Evolutionary conservation across 2,888 invertebrate genomes (phyloP).

Genomic region (Timandra comae): DNA sequence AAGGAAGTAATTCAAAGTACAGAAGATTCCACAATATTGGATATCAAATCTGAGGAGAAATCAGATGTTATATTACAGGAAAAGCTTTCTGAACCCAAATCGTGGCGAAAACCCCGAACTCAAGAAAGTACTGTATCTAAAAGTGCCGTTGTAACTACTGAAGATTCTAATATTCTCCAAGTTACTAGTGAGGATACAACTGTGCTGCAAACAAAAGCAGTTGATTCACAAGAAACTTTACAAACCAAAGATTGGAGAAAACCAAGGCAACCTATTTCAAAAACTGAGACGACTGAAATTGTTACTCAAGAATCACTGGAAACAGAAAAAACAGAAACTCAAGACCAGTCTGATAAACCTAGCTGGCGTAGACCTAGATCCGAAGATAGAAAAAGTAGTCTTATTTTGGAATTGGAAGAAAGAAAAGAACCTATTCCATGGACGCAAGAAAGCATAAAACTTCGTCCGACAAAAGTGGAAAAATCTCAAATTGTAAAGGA

Average conservation of each 20-base stretch:
- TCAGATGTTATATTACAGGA: constrained; percentile 17
- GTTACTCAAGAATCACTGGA: constrained; percentile 13
- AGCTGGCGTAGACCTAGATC: constrained; percentile 22
- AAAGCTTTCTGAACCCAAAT: constrained; percentile 24
- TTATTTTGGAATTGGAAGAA: constrained; percentile 29
- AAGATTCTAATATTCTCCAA: constrained; percentile 18
- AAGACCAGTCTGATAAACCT: constrained; percentile 5
- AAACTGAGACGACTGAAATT: constrained; percentile 11
- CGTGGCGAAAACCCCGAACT: constrained; percentile 48
- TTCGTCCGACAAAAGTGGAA: constrained; percentile 78
- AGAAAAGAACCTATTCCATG: constrained; percentile 59
- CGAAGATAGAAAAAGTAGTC: constrained; percentile 26
- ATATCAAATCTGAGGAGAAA: constrained; percentile 23
- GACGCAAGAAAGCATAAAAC: constrained; percentile 80
- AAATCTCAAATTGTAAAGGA: constrained; percentile 71
- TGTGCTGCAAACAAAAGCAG: constrained; percentile 1
- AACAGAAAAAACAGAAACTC: constrained; percentile 13
- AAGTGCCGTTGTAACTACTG: constrained; percentile 6
- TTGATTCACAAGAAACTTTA: constrained; percentile 6
- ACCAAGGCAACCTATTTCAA: constrained; percentile 7
- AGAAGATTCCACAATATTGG: constrained; percentile 30
- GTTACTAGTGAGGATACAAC: constrained; percentile 10
- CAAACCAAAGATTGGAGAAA: constrained; percentile 15
- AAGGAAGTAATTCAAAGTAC: constrained; percentile 8
- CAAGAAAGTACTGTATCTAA: constrained; percentile 20